Evolutionary conservation across 1,140 invertebrate species (phyloP).

Genomic region (Monochamus saltuarius): DNA sequence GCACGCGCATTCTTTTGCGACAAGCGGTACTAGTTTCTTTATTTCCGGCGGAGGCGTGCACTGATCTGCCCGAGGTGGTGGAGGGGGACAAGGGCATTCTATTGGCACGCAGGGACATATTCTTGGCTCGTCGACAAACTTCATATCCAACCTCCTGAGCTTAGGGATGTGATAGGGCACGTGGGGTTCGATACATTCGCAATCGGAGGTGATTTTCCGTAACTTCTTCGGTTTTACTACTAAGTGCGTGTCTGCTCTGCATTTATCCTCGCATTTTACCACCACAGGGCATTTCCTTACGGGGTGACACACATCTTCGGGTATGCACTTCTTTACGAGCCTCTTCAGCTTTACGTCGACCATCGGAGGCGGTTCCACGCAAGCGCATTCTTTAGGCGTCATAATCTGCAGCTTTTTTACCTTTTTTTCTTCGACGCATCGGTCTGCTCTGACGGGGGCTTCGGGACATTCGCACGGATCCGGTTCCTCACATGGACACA

Average conservation of each 20-base stretch:
- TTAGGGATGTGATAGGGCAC: not conserved
- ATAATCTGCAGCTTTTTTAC: constrained; percentile 23
- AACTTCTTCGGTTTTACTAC: too few species aligned
- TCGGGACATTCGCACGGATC: not conserved
- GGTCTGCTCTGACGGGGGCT: constrained; percentile 24
- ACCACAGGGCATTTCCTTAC: not conserved
- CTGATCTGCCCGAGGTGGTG: constrained; percentile 21
- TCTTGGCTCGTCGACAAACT: not conserved
- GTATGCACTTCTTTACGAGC: constrained; percentile 23
- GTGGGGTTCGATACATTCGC: not conserved
- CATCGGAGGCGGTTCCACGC: constrained; percentile 32
- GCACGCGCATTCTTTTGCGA: constrained; percentile 20
- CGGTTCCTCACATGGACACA: constrained; percentile 9
- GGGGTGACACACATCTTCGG: constrained; percentile 19
- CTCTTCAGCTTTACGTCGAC: constrained; percentile 24
- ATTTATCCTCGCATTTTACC: not conserved
- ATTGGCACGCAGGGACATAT: not conserved
- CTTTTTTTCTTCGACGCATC: constrained; percentile 19
- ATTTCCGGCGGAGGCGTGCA: constrained; percentile 9
- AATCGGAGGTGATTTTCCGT: not conserved
- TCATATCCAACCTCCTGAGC: not conserved
- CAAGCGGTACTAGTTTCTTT: constrained; percentile 22
- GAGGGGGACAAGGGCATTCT: not conserved
- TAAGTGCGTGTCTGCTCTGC: too few species aligned
- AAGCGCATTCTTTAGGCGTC: constrained; percentile 24